A percentile compares a stretch with the other conserved stretches of the same genome.
phyloP scores from a whole-genome alignment of 2,797 vertebrate genomes.

The Thripadectes ignobilis region DNA sequence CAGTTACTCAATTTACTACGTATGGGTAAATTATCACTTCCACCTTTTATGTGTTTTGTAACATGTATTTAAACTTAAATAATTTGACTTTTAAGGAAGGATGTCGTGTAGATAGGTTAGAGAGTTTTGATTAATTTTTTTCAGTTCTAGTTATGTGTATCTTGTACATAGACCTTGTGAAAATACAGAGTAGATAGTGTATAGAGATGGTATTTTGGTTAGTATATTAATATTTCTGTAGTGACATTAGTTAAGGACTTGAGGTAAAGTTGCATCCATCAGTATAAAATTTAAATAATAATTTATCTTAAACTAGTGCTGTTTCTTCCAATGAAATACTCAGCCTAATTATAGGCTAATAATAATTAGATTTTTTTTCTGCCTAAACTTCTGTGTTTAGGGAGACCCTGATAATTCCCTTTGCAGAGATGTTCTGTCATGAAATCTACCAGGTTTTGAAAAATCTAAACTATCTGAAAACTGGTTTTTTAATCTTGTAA shows the following conservation, averaged over 20 bases:
- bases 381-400: neutral
- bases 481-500: neutral
- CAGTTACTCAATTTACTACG: neutral
- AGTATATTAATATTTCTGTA: neutral
- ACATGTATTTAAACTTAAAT: neutral
- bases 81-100: neutral
- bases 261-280: neutral
- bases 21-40: neutral
- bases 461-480: neutral
- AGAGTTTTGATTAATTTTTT: neutral
- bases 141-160: rapidly evolving
- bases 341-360: neutral
- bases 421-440: neutral
- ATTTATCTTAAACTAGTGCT: neutral
- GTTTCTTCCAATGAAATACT: neutral
- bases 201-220: neutral
- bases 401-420: neutral
- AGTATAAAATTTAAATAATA: neutral
- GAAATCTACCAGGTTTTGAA: neutral
- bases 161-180: neutral
- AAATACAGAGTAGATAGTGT: neutral
- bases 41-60: neutral
- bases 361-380: neutral
- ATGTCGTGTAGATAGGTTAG: neutral
- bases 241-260: neutral